These are phyloP conservation scores for Drosophila seguyi DNA, from an alignment of 1,140 invertebrate genomes.

Conservation along the genomic window DNA sequence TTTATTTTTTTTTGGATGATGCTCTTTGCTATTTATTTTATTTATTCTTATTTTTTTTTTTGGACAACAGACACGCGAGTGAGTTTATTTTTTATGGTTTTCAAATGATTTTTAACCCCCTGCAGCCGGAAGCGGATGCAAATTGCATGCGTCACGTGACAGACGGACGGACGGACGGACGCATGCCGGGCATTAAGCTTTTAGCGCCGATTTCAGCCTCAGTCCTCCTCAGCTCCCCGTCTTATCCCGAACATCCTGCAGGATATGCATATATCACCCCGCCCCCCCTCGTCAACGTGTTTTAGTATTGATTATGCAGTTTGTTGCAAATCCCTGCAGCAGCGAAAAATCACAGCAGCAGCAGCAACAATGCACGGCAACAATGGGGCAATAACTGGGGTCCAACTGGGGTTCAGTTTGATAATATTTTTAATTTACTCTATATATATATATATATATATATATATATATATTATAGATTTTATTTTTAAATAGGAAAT, in stretches of 20 bases:
- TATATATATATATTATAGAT: background rate
- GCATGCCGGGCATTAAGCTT: slow-evolving; percentile 75
- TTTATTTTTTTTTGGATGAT: slow-evolving; percentile 33
- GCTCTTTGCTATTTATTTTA: slow-evolving; percentile 68
- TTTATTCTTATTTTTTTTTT: slow-evolving; percentile 79
- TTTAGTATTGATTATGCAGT: slow-evolving; percentile 83
- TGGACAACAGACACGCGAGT: slow-evolving; percentile 72
- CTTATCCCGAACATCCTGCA: slow-evolving; percentile 10
- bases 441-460: too few relatives aligned
- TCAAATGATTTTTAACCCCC: slow-evolving; percentile 82
- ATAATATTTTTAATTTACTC: too few relatives aligned
- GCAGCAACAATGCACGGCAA: slow-evolving; percentile 21
- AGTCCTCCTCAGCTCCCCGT: too few relatives aligned
- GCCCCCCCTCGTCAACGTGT: slow-evolving; percentile 41
- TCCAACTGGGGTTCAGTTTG: too few relatives aligned
- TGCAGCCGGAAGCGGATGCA: slow-evolving; percentile 79
- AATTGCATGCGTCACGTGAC: slow-evolving; percentile 84
- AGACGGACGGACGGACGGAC: slow-evolving; percentile 67
- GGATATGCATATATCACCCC: background rate
- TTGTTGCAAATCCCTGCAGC: slow-evolving; percentile 74
- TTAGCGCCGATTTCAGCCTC: slow-evolving; percentile 64
- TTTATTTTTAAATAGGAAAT: too few relatives aligned
- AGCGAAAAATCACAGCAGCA: slow-evolving; percentile 19
- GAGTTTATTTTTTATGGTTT: slow-evolving; percentile 81
- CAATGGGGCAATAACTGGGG: background rate